Evolutionary conservation across 1,140 invertebrate genomes (phyloP), one percentile per base, ranked within the genome.

Genomic region (Helicorthomorpha holstii): DNA sequence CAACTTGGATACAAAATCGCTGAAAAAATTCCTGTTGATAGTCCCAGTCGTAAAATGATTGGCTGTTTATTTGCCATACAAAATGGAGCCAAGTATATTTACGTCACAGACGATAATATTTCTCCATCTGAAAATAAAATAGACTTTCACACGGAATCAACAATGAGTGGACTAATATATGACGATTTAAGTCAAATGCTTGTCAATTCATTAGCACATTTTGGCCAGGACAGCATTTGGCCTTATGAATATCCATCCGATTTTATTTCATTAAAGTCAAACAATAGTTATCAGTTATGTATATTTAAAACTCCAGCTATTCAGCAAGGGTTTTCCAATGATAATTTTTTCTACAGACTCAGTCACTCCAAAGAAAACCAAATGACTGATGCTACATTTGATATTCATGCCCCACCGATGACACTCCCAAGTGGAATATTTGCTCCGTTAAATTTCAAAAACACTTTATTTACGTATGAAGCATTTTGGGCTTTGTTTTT

Each of bases 91-190:
- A 48, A 61, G 50, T 60, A 58, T 52, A 65, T 66, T 34, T 66
- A 66, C 51, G 64, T 66, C 50, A 65, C 64, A 19, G 64, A 66
- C 56, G 64, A 66, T 53, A 64, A 66, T 50, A 66, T 66, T 53
- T 19, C 4, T 25, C 44, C 44, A 4, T 7, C 44, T 10, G 21
- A 46, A 7, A 22, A 22, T 19, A 4, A 12, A 46, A 7, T 25
- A 4, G 19, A 22, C 7, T 46, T 46, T 19, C 19, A 46, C 4
- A 10, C 12, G 44, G 19, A 21, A 12, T 19, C 44, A 21, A 22
- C 19, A 21, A 46, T 19, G 7, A 10, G 4, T 10, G 58, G 50
- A 50, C 48, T 41, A 27, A 45, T 49, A n/a, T 21, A 46, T 26
- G 49, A 10, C 26, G 24, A 23, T 14, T 27, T 38, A 24, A 47